Base-by-base conservation (phyloP, 2,797 vertebrate genomes). In the Nannoperca australis region DNA sequence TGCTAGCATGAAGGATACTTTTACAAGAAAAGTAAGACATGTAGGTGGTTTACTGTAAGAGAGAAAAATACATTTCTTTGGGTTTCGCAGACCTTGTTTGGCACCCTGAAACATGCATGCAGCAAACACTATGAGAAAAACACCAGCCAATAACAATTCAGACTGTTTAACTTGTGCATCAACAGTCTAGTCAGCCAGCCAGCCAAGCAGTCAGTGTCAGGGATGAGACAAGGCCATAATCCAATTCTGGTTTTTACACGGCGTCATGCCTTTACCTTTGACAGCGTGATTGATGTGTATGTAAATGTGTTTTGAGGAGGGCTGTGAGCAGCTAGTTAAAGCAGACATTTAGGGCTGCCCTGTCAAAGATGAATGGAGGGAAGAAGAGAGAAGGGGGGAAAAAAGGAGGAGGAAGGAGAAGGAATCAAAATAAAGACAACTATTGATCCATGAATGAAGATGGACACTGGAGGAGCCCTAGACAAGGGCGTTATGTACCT, bases 381-480 rank as follows among this genome's bases (percentile, higher is more conserved):
- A 64, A 51, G 70, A 70, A 78, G 72, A 69, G 69, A 86, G 54
- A 47, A 79, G 73, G 53, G 69, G n/a, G 24, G 24, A 27, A 44
- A 83, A 75, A 11, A 76, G 70, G 80, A 76, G 24, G 65, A 73
- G 83, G 82, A 76, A 65, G 63, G n/a, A 86, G 82, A 36, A 78
- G 76, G 86, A 82, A 88, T 91, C 84, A 91, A 95, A 93, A 95
- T 92, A 94, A 94, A 94, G 92, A 92, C 91, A 89, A 92, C 87
- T 94, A 95, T 95, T 95, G 95, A 96, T 95, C 93, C 83, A 82
- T 86, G 88, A 91, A 90, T 94, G 88, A 94, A 91, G 91, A 90
- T 81, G 90, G 92, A 94, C 89, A 89, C 59, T 88, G 90, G 90
- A 90, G 81, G 75, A 87, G 87, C 67, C 70, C 76, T 42, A 87